phyloP scores from a whole-genome alignment of 2,888 invertebrate species.

The Epistrophe eligans region DNA sequence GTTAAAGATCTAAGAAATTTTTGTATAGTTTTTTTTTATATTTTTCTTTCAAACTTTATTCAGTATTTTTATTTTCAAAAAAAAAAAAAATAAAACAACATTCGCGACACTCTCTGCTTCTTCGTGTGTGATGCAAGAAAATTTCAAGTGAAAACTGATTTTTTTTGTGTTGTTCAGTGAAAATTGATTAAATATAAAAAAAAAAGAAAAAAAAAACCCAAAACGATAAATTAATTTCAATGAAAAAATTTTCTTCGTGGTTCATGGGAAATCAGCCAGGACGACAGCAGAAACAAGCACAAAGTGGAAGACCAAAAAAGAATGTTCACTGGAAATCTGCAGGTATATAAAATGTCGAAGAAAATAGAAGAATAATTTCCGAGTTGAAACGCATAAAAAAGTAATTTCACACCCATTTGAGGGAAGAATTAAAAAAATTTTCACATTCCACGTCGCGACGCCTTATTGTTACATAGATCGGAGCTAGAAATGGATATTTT shows the following conservation, averaged over 20 bases:
- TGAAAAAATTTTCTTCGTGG: constrained; percentile 75
- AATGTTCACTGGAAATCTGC: constrained; percentile 94
- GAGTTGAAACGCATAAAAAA: constrained; percentile 8
- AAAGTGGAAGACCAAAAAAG: constrained; percentile 87
- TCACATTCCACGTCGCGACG: constrained; percentile 70
- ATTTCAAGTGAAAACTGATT: constrained; percentile 39
- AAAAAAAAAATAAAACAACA: not conserved
- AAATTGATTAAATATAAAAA: constrained; percentile 26
- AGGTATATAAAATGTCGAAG: constrained; percentile 85
- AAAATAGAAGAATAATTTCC: not conserved
- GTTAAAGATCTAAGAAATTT: constrained; percentile 66
- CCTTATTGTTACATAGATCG: constrained; percentile 76
- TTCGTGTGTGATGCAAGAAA: constrained; percentile 70
- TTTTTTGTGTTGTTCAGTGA: constrained; percentile 31
- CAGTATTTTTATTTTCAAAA: not conserved
- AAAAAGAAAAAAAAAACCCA: constrained; percentile 16
- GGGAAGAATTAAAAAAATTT: constrained; percentile 36
- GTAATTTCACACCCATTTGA: constrained; percentile 46
- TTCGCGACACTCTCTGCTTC: not conserved
- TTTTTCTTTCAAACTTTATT: not conserved
- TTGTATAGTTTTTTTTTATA: constrained; percentile 32
- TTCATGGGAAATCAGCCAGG: constrained; percentile 88
- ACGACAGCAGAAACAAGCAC: constrained; percentile 84
- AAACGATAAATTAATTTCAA: constrained; percentile 29
- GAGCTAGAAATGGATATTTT: constrained; percentile 77